These are phyloP conservation scores for Penaeus chinensis DNA, from an alignment of 1,140 invertebrate species.

Conservation along the genomic window DNA sequence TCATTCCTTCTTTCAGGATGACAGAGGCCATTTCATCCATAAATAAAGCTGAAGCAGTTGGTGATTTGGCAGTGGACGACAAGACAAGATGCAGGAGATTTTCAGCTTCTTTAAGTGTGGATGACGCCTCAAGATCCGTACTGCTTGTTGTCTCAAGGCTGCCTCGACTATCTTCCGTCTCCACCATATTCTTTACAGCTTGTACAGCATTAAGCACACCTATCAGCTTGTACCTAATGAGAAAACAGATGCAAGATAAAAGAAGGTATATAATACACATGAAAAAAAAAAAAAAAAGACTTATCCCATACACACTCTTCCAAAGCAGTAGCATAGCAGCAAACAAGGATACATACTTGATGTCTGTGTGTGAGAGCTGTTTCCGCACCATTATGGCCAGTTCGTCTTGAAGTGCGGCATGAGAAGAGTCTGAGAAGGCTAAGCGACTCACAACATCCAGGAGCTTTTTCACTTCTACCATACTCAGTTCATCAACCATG, in stretches of 20 bases:
- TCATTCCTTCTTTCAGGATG: conserved; percentile 60
- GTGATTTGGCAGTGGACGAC: conserved; percentile 44
- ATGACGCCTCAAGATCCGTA: neutral
- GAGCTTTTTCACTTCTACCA: conserved; percentile 52
- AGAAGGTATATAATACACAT: neutral
- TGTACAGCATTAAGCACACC: conserved; percentile 62
- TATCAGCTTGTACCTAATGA: conserved; percentile 57
- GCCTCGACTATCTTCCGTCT: conserved; percentile 1
- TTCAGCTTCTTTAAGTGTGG: conserved; percentile 40
- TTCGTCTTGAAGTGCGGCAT: conserved; percentile 57
- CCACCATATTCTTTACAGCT: conserved; percentile 56
- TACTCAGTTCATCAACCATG: conserved; percentile 51
- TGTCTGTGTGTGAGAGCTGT: conserved; percentile 51
- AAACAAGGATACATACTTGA: conserved; percentile 29
- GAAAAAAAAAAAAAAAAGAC: no score
- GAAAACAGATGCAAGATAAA: neutral
- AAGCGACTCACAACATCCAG: conserved; percentile 61
- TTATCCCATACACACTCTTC: no score
- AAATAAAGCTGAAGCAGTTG: conserved; percentile 60
- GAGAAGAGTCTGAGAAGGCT: conserved; percentile 43
- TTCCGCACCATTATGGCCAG: conserved; percentile 61
- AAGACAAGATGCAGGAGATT: conserved; percentile 49
- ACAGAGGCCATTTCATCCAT: conserved; percentile 64
- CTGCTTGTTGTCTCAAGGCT: neutral
- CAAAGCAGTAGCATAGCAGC: neutral